Base-by-base conservation (phyloP, 2,113 vertebrate genomes). In the Hirundichthys speculiger region DNA sequence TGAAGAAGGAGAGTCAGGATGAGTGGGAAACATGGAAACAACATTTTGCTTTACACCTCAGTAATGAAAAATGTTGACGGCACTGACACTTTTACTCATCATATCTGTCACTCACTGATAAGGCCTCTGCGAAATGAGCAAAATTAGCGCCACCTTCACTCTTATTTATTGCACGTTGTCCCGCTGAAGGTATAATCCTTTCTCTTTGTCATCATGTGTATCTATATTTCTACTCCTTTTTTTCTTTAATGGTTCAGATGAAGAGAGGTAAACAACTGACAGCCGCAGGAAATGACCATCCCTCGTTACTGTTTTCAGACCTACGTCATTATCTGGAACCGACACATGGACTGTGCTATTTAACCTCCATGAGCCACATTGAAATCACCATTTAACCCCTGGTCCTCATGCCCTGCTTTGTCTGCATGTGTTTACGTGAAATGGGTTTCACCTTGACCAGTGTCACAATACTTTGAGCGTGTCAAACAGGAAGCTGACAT, bases 401-500 rank as follows among this genome's bases (percentile, higher is more conserved):
- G 25, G 52, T 49, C 64, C 61, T 38, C 42, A 12, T n/a, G 66
- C 80, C 72, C 72, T 51, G 60, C 70, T 66, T 64, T 8, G 69
- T 38, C 71, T 64, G 73, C 18, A 18, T 2, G 12, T 63, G 72
- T 80, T 69, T 64, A 72, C 59, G 19, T 55, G 55, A 6, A 24
- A 19, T 12, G 27, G 60, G 24, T 64, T 79, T 90, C 75, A 86
- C 84, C 70, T 88, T 82, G 69, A 84, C 77, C 66, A 73, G 63
- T 24, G 20, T 66, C 66, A 69, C 72, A 84, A 73, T 71, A 57
- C 48, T 48, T 43, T 54, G 42, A 72, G 71, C 58, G 59, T 71
- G 78, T 86, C 80, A 54, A 54, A 75, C 60, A 85, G 90, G 90
- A 92, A 90, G 65, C 66, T 77, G 66, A 73, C 73, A 61, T 88